A percentile compares a stretch with the other conserved stretches of the same genome.
These are phyloP conservation scores for Sitta carolinensis DNA, from an alignment of 2,797 vertebrate species.

Conservation along the genomic window DNA sequence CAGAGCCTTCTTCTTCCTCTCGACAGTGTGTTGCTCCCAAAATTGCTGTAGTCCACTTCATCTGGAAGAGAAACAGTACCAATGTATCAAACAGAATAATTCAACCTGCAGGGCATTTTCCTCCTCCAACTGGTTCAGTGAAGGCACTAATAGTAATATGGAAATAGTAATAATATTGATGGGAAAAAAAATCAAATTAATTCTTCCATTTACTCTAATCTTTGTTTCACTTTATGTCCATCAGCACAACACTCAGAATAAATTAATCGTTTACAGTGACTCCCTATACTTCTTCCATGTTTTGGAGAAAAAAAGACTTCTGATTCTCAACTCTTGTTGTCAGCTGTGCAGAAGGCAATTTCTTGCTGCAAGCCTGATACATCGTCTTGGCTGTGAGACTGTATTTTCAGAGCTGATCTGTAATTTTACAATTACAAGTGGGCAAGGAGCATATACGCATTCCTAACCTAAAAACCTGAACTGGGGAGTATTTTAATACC, in stretches of 20 bases:
- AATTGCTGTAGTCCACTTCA: conserved; percentile 92
- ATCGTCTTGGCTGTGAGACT: rapidly evolving
- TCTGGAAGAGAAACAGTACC: conserved; percentile 79
- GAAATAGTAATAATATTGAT: rapidly evolving
- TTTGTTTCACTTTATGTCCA: not conserved
- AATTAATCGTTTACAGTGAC: not conserved
- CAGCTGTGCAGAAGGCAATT: not conserved
- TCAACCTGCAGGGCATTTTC: not conserved
- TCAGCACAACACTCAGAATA: not conserved
- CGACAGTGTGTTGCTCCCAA: conserved; percentile 88
- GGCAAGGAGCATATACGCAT: not conserved
- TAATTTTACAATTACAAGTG: not conserved
- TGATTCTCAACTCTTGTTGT: not conserved
- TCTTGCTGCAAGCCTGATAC: not conserved
- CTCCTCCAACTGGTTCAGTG: not conserved
- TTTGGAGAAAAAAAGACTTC: not conserved
- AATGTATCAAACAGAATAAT: not conserved
- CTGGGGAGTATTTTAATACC: not conserved
- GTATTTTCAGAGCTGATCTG: not conserved
- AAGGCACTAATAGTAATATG: not conserved
- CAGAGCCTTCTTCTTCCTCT: conserved; percentile 88
- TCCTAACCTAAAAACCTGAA: not conserved
- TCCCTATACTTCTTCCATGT: not conserved
- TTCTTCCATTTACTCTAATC: not conserved
- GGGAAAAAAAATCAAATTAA: not conserved